Conservation (phyloP, 2,113 vertebrate species). For the Hippocampus barbouri region DNA sequence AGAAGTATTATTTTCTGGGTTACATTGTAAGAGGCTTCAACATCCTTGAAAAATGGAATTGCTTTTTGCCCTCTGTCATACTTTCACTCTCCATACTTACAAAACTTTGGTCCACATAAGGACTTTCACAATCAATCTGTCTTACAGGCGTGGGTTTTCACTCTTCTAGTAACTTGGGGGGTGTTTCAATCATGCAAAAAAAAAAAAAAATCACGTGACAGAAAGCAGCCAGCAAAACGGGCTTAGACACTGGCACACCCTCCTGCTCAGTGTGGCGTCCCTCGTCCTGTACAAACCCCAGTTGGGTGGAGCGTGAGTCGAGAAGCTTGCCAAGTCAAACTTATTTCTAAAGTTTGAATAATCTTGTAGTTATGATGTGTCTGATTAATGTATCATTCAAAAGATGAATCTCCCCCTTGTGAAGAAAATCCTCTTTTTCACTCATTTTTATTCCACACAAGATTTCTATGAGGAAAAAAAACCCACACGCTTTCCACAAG, state of each 20-base stretch:
- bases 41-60: constrained; percentile 23
- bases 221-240: constrained; percentile 35
- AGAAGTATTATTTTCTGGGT: background rate
- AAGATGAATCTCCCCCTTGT: no score
- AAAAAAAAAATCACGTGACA: constrained; percentile 37
- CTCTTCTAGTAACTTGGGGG: background rate
- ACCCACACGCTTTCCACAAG: no score
- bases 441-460: no score
- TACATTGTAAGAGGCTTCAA: no score
- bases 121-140: background rate
- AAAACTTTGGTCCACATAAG: constrained; percentile 11
- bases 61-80: constrained; percentile 6
- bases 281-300: constrained; percentile 14
- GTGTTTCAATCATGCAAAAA: constrained; percentile 37
- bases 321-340: background rate
- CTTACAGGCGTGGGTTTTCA: background rate
- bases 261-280: constrained; percentile 7
- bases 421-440: no score
- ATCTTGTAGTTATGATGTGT: no score
- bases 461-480: no score
- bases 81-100: background rate
- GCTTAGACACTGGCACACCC: constrained; percentile 25
- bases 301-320: constrained; percentile 24
- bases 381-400: no score
- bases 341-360: background rate